Conservation (phyloP, 2,888 invertebrate species). For the Apocheima hispidaria region DNA sequence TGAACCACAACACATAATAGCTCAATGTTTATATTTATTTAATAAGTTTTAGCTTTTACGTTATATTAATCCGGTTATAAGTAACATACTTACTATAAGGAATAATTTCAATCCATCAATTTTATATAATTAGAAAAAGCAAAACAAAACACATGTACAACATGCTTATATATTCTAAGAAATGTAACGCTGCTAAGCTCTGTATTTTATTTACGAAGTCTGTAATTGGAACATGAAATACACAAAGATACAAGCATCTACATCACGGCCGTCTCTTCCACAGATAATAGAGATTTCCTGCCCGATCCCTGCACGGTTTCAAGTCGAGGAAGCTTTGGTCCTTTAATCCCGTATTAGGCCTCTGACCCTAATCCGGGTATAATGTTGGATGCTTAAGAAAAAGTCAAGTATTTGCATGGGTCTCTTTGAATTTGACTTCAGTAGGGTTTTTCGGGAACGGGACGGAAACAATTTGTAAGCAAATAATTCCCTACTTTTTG, state of each 20-base stretch:
- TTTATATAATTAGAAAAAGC: no score
- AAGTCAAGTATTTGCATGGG: constrained; percentile 9
- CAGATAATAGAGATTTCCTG: constrained; percentile 13
- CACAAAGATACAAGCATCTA: neutral
- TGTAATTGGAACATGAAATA: neutral
- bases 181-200: neutral
- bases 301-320: constrained; percentile 12
- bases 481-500: neutral
- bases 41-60: no score
- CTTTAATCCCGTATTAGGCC: constrained; percentile 23
- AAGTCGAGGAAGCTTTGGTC: constrained; percentile 4
- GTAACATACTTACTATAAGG: no score
- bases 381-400: constrained; percentile 9
- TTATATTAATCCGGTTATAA: no score
- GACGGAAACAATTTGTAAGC: neutral
- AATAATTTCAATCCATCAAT: no score
- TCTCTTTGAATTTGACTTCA: constrained; percentile 3
- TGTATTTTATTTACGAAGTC: neutral
- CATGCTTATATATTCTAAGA: neutral
- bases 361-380: constrained; percentile 24
- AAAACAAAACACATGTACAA: neutral
- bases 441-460: neutral
- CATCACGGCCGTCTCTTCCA: neutral
- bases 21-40: no score
- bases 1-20: no score